Percentiles rank a stretch among this genome's conserved stretches.
These are phyloP conservation scores for Muraenolepis orangiensis DNA, from an alignment of 2,797 vertebrate species.

Conservation along the genomic window DNA sequence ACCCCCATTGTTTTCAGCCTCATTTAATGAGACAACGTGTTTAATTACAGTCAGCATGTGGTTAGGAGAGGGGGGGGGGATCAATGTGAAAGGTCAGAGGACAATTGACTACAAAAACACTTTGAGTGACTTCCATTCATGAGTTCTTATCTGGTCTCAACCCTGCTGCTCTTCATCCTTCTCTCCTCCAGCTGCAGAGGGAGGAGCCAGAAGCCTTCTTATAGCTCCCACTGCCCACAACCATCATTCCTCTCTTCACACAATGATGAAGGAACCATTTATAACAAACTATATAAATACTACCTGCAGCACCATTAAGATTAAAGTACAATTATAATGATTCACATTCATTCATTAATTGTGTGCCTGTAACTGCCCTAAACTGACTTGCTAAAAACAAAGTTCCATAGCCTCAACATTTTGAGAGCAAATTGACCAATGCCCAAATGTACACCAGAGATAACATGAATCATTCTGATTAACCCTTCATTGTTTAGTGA, in stretches of 20 bases:
- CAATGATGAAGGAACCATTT: neutral
- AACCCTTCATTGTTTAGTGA: neutral
- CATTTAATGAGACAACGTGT: neutral
- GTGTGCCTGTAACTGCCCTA: neutral
- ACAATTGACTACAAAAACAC: slow-evolving; percentile 22
- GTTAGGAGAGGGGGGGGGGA: neutral
- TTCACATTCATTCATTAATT: neutral
- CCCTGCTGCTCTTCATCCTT: neutral
- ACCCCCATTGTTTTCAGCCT: neutral
- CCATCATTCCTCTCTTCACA: neutral
- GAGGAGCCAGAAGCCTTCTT: neutral
- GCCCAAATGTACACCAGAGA: neutral
- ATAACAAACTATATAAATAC: neutral
- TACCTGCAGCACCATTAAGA: neutral
- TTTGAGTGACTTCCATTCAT: slow-evolving; percentile 18
- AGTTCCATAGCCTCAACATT: neutral
- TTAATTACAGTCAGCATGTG: neutral
- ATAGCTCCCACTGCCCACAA: neutral
- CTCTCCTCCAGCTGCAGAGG: neutral
- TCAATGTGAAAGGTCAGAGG: neutral
- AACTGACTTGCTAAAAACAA: neutral
- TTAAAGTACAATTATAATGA: neutral
- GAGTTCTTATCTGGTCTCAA: neutral
- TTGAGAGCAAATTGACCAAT: neutral
- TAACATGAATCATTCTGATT: neutral